Percentiles rank a stretch among this genome's conserved stretches.
These are phyloP conservation scores for Tribolium castaneum DNA, from an alignment of 1,140 invertebrate species.

Conservation along the genomic window DNA sequence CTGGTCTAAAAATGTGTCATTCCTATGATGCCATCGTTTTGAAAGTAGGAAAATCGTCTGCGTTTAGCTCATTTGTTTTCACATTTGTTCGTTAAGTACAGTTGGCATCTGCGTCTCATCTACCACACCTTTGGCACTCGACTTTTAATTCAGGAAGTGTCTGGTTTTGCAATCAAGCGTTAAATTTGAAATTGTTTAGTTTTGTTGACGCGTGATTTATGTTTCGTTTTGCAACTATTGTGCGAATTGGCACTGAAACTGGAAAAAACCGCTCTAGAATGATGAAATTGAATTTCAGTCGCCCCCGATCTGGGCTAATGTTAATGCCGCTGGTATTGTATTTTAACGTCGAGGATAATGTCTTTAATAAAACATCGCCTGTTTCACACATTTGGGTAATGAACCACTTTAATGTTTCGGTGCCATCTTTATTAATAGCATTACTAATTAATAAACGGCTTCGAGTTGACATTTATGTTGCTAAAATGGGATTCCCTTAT, in stretches of 20 bases:
- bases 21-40: not conserved
- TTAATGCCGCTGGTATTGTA: not conserved
- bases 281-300: too few species aligned
- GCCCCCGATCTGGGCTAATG: not conserved
- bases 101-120: not conserved
- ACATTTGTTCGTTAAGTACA: not conserved
- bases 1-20: conserved; percentile 7
- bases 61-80: conserved; percentile 2
- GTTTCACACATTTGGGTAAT: conserved; percentile 19
- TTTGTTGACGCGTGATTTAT: too few species aligned
- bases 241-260: too few species aligned
- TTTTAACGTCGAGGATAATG: not conserved
- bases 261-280: too few species aligned
- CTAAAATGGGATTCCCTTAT: not conserved
- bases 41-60: not conserved
- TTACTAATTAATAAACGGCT: conserved; percentile 30
- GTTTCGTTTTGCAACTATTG: too few species aligned
- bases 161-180: too few species aligned
- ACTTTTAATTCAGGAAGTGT: not conserved
- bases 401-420: conserved; percentile 20
- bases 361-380: conserved; percentile 9
- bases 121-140: not conserved
- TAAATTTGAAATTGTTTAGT: too few species aligned
- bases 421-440: conserved; percentile 25
- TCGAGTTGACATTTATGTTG: conserved; percentile 19